Base-by-base conservation (phyloP, 2,113 vertebrate genomes). In the Hypocryptadius cinnamomeus region DNA sequence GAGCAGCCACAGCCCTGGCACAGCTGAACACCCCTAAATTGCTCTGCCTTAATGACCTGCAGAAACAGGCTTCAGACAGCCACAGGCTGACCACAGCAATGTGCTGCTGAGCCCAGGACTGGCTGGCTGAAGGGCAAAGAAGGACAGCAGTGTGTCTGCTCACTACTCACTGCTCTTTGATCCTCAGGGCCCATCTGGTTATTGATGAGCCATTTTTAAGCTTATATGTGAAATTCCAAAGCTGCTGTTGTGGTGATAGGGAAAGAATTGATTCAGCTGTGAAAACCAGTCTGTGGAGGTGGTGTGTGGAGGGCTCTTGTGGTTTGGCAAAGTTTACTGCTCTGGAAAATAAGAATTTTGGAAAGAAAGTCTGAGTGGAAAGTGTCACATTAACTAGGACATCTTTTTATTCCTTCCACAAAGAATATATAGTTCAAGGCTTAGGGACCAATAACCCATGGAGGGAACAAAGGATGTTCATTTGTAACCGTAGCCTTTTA, bases 391-490 rank as follows among this genome's bases (percentile, higher is more conserved):
- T 79, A 81, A 84, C n/a, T 28, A 69, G 85, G 76, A 47, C 53
- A 35, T 48, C 28, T 74, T 83, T 84, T 64, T 48, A 25, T 74
- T 77, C 65, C 45, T 86, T 90, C 53, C 45, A 31, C 60, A 69
- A 60, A 78, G 72, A 35, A 25, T 14, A 51, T 24, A 7, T 48
- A 87, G 68, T 87, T 89, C 85, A 91, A 90, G 70, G 79, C 79
- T 89, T 3, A 73, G 85, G 72, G 87, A 89, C 70, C 48, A 94
- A 60, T 68, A 95, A 74, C 92, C 57, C 81, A 81, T 94, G 68
- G 13, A 91, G 51, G 70, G 54, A 94, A 76, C 59, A 95, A 93
- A 95, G 72, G 14, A 89, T 92, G 74, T 78, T 94, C 30, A 82
- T 90, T 90, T 69, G 65, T 85, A 96, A 87, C 56, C 30, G 70